phyloP scores from a whole-genome alignment of 2,113 vertebrate genomes.

The Turnix velox region DNA sequence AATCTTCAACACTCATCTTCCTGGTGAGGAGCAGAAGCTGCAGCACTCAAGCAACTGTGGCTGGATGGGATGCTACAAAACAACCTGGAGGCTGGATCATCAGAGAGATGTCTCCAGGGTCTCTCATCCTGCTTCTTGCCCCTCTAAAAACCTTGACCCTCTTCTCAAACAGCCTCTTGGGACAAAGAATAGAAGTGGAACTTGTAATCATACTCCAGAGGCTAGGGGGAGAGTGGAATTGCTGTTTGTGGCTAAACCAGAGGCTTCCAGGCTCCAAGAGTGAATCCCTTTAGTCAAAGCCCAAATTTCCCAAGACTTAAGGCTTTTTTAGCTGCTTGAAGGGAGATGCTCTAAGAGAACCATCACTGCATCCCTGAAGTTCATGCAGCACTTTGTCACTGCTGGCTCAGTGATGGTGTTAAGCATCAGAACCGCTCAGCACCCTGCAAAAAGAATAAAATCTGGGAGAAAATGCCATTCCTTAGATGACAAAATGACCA shows the following conservation, averaged over 20 bases:
- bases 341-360: background rate
- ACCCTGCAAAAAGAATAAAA: background rate
- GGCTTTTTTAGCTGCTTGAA: background rate
- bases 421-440: background rate
- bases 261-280: background rate
- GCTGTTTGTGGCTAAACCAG: background rate
- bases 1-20: background rate
- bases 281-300: background rate
- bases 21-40: background rate
- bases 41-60: rapidly evolving
- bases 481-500: background rate
- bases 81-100: background rate
- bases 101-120: background rate
- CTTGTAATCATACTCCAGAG: background rate
- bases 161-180: background rate
- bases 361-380: background rate
- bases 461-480: rapidly evolving
- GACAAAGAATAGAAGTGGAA: background rate
- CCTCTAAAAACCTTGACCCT: background rate
- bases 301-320: background rate
- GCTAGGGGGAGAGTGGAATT: background rate
- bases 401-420: background rate
- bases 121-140: background rate
- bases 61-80: background rate
- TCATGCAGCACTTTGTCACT: background rate